Conservation (phyloP, 1,140 invertebrate genomes). For the Trichonephila clavipes region DNA sequence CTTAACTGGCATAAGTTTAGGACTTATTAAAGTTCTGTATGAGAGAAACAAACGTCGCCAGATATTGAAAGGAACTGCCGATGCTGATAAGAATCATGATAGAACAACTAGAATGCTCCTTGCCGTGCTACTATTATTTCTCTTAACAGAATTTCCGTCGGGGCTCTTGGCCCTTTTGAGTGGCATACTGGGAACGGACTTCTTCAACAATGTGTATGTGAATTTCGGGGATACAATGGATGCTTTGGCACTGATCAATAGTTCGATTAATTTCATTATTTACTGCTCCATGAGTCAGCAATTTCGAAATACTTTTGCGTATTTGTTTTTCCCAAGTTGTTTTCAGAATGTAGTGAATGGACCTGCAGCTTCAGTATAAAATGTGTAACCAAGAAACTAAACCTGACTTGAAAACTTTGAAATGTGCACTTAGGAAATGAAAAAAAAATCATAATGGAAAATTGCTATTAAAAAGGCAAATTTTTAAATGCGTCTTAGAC, state of each 20-base stretch:
- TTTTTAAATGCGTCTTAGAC: background rate
- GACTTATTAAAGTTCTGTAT: conserved; percentile 85
- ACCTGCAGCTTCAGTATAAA: conserved; percentile 39
- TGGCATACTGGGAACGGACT: conserved; percentile 86
- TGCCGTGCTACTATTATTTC: conserved; percentile 86
- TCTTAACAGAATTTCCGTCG: conserved; percentile 87
- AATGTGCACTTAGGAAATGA: background rate
- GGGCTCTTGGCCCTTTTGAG: conserved; percentile 90
- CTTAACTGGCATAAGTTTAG: conserved; percentile 89
- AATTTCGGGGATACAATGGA: conserved; percentile 90
- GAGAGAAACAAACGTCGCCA: conserved; percentile 86
- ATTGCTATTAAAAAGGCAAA: no score
- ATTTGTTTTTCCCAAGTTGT: conserved; percentile 84
- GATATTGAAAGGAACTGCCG: conserved; percentile 83
- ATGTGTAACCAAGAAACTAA: no score
- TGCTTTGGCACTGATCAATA: conserved; percentile 93
- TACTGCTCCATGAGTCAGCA: conserved; percentile 97
- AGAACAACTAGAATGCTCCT: conserved; percentile 94
- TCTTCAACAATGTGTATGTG: conserved; percentile 89
- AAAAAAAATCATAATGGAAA: no score
- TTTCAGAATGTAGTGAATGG: conserved; percentile 52
- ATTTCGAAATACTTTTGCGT: conserved; percentile 92
- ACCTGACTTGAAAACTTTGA: background rate
- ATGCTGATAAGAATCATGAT: conserved; percentile 81
- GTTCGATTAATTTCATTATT: conserved; percentile 95